Percentiles rank a stretch among this genome's conserved stretches.
These are phyloP conservation scores for Drosophila micromelanica DNA, from an alignment of 1,140 invertebrate species.

Conservation along the genomic window DNA sequence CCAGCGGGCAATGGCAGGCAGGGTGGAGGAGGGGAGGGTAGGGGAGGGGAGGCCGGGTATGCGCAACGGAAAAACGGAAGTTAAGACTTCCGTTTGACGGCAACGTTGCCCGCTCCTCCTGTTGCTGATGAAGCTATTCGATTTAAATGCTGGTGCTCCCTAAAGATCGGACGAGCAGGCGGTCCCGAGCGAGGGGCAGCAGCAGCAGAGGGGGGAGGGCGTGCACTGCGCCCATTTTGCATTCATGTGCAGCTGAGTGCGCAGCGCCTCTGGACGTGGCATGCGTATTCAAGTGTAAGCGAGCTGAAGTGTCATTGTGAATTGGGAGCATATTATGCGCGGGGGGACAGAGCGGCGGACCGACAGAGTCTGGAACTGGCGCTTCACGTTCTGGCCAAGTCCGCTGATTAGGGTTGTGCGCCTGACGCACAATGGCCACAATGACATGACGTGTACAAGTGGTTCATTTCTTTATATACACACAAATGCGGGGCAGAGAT, in stretches of 20 bases:
- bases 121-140: slow-evolving; percentile 74
- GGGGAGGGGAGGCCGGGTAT: background rate
- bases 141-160: slow-evolving; percentile 69
- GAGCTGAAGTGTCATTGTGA: slow-evolving; percentile 77
- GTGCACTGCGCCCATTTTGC: slow-evolving; percentile 42
- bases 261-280: slow-evolving; percentile 63
- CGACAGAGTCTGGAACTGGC: slow-evolving; percentile 13
- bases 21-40: too few relatives aligned
- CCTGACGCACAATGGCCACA: slow-evolving; percentile 61
- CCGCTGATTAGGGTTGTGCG: slow-evolving; percentile 73
- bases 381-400: slow-evolving; percentile 34
- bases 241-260: slow-evolving; percentile 58
- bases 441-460: slow-evolving; percentile 79
- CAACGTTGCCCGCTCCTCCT: slow-evolving; percentile 19
- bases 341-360: background rate
- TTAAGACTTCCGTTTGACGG: slow-evolving; percentile 73
- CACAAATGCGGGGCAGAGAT: background rate
- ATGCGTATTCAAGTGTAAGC: slow-evolving; percentile 78
- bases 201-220: background rate
- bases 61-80: slow-evolving; percentile 59
- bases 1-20: background rate
- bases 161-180: too few relatives aligned
- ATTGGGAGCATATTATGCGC: slow-evolving; percentile 59
- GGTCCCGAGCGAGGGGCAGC: background rate
- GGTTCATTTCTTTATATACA: slow-evolving; percentile 16